phyloP scores from a whole-genome alignment of 2,888 invertebrate species.

The Drosophila bunnanda region DNA sequence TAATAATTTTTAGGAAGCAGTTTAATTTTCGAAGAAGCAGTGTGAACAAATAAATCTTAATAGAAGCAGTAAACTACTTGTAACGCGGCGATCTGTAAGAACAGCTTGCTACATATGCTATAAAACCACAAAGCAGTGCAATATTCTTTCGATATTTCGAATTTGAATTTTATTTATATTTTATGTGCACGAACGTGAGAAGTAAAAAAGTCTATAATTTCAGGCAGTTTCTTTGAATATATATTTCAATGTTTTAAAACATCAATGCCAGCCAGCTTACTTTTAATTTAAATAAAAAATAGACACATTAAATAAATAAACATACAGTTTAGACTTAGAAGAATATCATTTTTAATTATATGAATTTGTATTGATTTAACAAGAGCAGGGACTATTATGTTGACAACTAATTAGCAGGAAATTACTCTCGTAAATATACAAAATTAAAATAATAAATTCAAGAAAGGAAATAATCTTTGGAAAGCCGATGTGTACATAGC shows the following conservation, averaged over 20 bases:
- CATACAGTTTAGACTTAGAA: neutral
- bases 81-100: rapidly evolving
- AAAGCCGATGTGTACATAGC: too few relatives aligned
- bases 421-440: neutral
- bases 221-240: too few relatives aligned
- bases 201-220: too few relatives aligned
- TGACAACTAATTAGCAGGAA: neutral
- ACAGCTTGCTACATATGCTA: neutral
- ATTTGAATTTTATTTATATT: too few relatives aligned
- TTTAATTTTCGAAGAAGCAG: neutral
- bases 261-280: too few relatives aligned
- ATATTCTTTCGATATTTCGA: neutral
- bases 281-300: too few relatives aligned
- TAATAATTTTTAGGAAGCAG: neutral
- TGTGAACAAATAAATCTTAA: neutral
- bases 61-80: neutral
- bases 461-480: too few relatives aligned
- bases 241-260: too few relatives aligned
- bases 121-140: neutral
- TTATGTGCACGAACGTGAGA: too few relatives aligned
- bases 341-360: neutral
- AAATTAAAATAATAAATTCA: neutral
- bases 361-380: neutral
- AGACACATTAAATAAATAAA: too few relatives aligned
- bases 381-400: too few relatives aligned